phyloP scores from a whole-genome alignment of 23 tunicate genomes.

The Aplidium turbinatum region DNA sequence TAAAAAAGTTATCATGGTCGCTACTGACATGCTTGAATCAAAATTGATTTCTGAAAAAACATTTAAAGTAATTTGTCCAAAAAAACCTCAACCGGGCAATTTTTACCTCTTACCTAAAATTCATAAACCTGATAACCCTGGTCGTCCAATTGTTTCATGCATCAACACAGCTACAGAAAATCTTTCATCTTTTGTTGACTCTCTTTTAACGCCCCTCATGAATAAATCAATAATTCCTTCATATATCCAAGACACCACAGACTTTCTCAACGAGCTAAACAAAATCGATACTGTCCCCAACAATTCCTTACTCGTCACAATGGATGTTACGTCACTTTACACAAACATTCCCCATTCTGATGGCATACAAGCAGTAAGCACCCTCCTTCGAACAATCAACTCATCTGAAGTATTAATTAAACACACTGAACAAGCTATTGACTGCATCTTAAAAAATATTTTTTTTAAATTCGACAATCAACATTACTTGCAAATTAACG shows the following conservation, averaged over 20 bases:
- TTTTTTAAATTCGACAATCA: constrained; percentile 2
- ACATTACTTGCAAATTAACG: constrained; percentile 9
- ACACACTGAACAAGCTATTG: background rate
- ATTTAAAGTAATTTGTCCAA: too few species aligned
- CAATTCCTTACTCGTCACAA: background rate
- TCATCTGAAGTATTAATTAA: background rate
- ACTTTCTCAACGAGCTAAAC: too few species aligned
- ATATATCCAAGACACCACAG: too few species aligned
- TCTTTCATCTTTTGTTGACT: constrained; percentile 3
- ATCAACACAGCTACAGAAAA: constrained; percentile 1
- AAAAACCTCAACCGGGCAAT: background rate
- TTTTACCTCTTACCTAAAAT: constrained; percentile 11
- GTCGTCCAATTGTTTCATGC: constrained; percentile 2
- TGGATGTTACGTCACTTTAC: constrained; percentile 9
- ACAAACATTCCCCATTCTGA: background rate
- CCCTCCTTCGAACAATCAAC: background rate
- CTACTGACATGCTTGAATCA: too few species aligned
- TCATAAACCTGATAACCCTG: background rate
- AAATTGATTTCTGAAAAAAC: too few species aligned
- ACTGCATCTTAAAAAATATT: constrained; percentile 1
- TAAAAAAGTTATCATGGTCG: too few species aligned
- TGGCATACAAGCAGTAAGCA: background rate
- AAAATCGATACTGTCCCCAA: background rate
- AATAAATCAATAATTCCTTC: too few species aligned
- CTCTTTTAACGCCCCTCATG: too few species aligned